Conservation (phyloP, 2,888 invertebrate genomes). For the Agonopterix alstromeriana region DNA sequence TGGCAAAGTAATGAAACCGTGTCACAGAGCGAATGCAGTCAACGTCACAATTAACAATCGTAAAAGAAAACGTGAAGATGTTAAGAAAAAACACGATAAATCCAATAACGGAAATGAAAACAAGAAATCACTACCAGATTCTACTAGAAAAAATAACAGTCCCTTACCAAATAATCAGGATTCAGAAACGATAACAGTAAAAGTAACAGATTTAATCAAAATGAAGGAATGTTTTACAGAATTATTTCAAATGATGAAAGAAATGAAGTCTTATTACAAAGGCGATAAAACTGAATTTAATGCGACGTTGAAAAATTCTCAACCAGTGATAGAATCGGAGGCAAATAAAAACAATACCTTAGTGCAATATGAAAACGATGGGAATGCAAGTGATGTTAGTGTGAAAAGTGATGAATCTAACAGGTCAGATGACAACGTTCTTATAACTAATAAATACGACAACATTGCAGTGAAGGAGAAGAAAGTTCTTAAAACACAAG, state of each 20-base stretch:
- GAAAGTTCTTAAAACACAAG: background rate
- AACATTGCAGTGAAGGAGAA: conserved; percentile 6
- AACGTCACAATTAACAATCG: conserved; percentile 17
- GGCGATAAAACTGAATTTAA: background rate
- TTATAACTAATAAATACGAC: conserved; percentile 39
- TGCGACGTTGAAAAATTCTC: background rate
- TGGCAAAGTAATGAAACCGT: conserved; percentile 32
- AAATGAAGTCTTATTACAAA: conserved; percentile 22
- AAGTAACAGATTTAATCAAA: conserved; percentile 26
- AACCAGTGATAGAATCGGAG: background rate
- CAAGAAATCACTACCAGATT: conserved; percentile 38
- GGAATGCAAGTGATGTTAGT: conserved; percentile 11
- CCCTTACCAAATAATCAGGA: conserved; percentile 10
- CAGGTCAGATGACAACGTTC: conserved; percentile 37
- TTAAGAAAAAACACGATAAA: conserved; percentile 9
- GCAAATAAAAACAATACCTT: background rate
- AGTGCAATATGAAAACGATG: conserved; percentile 6
- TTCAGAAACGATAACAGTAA: conserved; percentile 19
- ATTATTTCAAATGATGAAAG: conserved; percentile 33
- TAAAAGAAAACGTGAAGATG: conserved; percentile 26
- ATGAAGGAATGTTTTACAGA: conserved; percentile 34
- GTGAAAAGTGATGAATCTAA: conserved; percentile 27
- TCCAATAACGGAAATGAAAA: background rate
- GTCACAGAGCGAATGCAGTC: conserved; percentile 39
- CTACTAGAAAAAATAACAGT: conserved; percentile 29